A percentile compares a stretch with the other conserved stretches of the same genome.
phyloP scores from a whole-genome alignment of 2,888 invertebrate species.

The Eubasilissa splendida region DNA sequence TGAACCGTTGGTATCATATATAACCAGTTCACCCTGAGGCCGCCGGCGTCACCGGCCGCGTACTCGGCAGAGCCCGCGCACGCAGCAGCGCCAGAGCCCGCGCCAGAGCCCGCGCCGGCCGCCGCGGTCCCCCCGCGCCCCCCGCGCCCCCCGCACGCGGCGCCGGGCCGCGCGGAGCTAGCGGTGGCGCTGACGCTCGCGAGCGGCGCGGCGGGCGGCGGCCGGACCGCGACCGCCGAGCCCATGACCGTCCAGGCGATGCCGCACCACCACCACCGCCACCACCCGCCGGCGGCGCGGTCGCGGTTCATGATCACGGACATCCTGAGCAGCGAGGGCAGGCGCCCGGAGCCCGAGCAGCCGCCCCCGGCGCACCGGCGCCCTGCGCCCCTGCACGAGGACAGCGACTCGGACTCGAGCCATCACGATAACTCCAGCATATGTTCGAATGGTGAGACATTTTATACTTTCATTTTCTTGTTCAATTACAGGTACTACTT shows the following conservation, averaged over 20 bases:
- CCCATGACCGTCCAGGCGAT: constrained; percentile 67
- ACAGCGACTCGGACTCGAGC: constrained; percentile 61
- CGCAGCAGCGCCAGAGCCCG: not conserved
- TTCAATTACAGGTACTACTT: no score
- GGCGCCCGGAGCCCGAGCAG: constrained; percentile 63
- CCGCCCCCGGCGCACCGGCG: constrained; percentile 71
- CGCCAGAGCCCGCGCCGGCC: not conserved
- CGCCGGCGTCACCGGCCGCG: no score
- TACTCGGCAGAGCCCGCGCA: not conserved
- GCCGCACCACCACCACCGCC: constrained; percentile 77
- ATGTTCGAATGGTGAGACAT: constrained; percentile 71
- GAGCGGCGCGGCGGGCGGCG: constrained; percentile 60
- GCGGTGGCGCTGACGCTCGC: constrained; percentile 37
- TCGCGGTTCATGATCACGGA: constrained; percentile 94
- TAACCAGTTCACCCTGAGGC: no score
- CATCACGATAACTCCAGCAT: constrained; percentile 72
- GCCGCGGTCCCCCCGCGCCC: not conserved
- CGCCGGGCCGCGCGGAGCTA: not conserved
- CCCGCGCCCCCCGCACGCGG: not conserved
- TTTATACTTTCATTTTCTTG: not conserved
- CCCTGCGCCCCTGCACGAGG: constrained; percentile 67
- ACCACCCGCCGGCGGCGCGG: constrained; percentile 83
- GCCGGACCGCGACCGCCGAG: constrained; percentile 59
- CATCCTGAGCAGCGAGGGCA: constrained; percentile 78
- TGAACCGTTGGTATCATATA: no score